Conservation (phyloP, 2,888 invertebrate species). For the Philereme vetulata region DNA sequence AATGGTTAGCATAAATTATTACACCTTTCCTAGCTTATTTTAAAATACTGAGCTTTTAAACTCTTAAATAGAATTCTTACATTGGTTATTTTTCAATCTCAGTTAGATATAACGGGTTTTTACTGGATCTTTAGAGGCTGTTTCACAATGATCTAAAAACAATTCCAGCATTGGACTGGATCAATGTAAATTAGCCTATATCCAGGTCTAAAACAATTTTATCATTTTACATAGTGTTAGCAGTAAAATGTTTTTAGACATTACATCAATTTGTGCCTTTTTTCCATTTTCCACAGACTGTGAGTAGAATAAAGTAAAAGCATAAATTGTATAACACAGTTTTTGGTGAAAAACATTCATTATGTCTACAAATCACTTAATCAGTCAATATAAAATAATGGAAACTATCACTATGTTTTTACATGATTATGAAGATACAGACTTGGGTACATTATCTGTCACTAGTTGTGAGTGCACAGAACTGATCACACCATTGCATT, state of each 20-base stretch:
- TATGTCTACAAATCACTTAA: slow-evolving; percentile 42
- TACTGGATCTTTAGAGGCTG: too few relatives aligned
- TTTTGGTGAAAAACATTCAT: slow-evolving; percentile 27
- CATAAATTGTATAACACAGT: slow-evolving; percentile 14
- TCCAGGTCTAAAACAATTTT: too few relatives aligned
- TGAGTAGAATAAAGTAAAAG: too few relatives aligned
- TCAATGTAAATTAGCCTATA: too few relatives aligned
- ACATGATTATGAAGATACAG: slow-evolving; percentile 35
- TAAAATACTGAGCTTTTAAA: slow-evolving; percentile 22
- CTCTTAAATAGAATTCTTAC: neutral
- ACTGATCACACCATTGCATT: neutral
- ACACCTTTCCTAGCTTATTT: slow-evolving; percentile 7
- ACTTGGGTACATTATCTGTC: slow-evolving; percentile 7
- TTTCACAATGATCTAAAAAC: too few relatives aligned
- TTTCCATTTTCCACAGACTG: too few relatives aligned
- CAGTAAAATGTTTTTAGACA: too few relatives aligned
- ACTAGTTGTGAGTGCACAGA: neutral
- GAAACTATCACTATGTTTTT: slow-evolving; percentile 48
- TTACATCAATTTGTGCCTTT: too few relatives aligned
- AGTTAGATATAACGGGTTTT: too few relatives aligned
- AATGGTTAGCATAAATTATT: slow-evolving; percentile 4
- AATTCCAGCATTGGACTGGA: too few relatives aligned
- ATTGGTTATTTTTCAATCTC: neutral
- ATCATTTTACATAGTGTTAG: too few relatives aligned
- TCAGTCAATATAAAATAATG: slow-evolving; percentile 51